Conservation (phyloP, 2,888 invertebrate species). For the Latheticus oryzae region DNA sequence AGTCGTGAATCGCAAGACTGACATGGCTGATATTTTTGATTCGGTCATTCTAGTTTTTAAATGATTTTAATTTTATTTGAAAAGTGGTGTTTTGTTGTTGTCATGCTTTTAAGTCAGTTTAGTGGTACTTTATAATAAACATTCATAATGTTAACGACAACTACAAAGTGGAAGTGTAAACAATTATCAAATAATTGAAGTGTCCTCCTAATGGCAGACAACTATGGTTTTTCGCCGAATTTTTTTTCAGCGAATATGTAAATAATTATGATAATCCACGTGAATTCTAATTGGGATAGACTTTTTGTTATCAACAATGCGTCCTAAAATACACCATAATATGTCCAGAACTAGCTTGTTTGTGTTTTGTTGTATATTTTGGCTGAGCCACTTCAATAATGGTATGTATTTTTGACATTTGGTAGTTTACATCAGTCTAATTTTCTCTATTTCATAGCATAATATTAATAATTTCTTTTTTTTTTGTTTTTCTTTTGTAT, state of each 20-base stretch:
- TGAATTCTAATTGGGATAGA: slow-evolving; percentile 40
- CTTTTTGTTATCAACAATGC: slow-evolving; percentile 33
- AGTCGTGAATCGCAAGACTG: slow-evolving; percentile 48
- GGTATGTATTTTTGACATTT: slow-evolving; percentile 51
- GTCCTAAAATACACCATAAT: slow-evolving; percentile 45
- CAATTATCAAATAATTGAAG: slow-evolving; percentile 49
- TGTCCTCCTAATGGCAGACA: slow-evolving; percentile 52
- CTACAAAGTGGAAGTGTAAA: slow-evolving; percentile 46
- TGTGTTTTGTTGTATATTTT: slow-evolving; percentile 57
- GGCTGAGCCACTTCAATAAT: slow-evolving; percentile 58
- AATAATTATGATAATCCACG: slow-evolving; percentile 51
- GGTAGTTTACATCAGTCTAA: slow-evolving; percentile 5
- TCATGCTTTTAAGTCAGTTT: slow-evolving; percentile 19
- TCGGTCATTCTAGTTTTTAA: slow-evolving; percentile 46
- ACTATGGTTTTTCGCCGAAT: slow-evolving; percentile 55
- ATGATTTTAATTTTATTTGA: slow-evolving; percentile 47
- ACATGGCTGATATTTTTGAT: slow-evolving; percentile 56
- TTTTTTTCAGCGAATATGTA: slow-evolving; percentile 53
- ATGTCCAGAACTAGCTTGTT: slow-evolving; percentile 58
- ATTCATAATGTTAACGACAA: slow-evolving; percentile 32
- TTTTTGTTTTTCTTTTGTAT: neutral
- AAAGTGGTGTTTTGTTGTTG: slow-evolving; percentile 39
- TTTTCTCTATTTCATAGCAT: no score
- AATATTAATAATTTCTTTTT: no score
- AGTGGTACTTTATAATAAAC: slow-evolving; percentile 32